These are phyloP conservation scores for Enteromius thamalakanensis DNA, from an alignment of 2,797 vertebrate genomes.

Conservation along the genomic window DNA sequence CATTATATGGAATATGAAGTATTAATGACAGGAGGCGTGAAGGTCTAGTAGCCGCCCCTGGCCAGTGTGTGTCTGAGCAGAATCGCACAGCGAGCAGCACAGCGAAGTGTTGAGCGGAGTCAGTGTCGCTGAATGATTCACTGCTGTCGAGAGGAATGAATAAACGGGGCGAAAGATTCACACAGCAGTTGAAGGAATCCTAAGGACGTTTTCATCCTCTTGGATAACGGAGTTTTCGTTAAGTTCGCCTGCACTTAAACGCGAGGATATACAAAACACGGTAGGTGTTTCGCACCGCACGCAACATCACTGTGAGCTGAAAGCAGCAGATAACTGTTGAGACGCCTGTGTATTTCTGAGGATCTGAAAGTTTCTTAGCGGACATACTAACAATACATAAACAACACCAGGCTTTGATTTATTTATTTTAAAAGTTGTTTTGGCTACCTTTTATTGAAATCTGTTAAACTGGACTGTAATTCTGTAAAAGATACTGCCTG, in stretches of 20 bases:
- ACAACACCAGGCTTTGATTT: neutral
- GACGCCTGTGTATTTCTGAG: neutral
- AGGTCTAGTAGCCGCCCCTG: conserved; percentile 41
- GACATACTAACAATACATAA: neutral
- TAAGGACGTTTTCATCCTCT: conserved; percentile 23
- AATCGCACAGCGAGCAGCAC: conserved; percentile 8
- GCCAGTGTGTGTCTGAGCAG: conserved; percentile 6
- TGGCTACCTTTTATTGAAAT: neutral
- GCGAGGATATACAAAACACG: conserved; percentile 19
- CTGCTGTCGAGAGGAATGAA: conserved; percentile 13
- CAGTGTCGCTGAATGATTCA: neutral
- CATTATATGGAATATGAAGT: conserved; percentile 8
- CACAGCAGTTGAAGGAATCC: neutral
- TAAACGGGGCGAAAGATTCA: neutral
- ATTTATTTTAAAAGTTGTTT: neutral
- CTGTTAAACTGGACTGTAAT: neutral
- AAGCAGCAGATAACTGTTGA: neutral
- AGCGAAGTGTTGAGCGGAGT: neutral
- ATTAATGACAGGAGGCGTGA: conserved; percentile 35
- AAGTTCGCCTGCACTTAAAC: neutral
- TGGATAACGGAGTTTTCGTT: conserved; percentile 25
- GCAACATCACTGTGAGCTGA: neutral
- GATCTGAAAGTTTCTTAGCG: conserved; percentile 7
- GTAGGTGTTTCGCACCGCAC: conserved; percentile 37
- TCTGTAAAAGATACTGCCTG: neutral